Percentiles rank a stretch among this genome's conserved stretches.
phyloP scores from a whole-genome alignment of 2,888 invertebrate genomes.

The Oligia latruncula region DNA sequence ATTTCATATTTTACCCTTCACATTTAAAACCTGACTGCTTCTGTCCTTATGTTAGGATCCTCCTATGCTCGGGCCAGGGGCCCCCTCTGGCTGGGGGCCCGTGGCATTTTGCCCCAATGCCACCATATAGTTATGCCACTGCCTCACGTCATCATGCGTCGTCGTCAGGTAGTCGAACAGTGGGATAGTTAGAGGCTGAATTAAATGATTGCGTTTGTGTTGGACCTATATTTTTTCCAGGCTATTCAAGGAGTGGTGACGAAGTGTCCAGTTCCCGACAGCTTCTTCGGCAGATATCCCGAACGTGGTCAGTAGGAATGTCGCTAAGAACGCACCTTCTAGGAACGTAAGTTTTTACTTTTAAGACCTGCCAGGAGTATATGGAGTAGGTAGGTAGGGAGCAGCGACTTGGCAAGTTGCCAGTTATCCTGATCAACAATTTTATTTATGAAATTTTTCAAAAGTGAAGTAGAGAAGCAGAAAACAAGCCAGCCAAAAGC shows the following conservation, averaged over 20 bases:
- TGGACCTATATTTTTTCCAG: constrained; percentile 65
- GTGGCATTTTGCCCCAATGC: too few species aligned
- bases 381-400: constrained; percentile 51
- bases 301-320: constrained; percentile 83
- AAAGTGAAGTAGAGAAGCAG: background rate
- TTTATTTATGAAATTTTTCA: background rate
- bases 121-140: too few species aligned
- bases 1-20: too few species aligned
- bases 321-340: constrained; percentile 86
- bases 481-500: too few species aligned
- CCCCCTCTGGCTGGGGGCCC: too few species aligned
- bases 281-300: constrained; percentile 81
- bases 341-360: constrained; percentile 76
- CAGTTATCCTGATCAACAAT: background rate
- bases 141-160: too few species aligned
- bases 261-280: constrained; percentile 75
- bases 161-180: background rate
- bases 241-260: constrained; percentile 85
- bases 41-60: too few species aligned
- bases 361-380: constrained; percentile 31
- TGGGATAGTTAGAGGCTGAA: background rate
- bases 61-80: too few species aligned
- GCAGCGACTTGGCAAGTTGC: constrained; percentile 7
- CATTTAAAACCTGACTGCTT: too few species aligned
- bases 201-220: background rate